Evolutionary conservation across 2,113 vertebrate genomes (phyloP), one percentile per base, ranked within the genome.

Genomic region (Takifugu flavidus): DNA sequence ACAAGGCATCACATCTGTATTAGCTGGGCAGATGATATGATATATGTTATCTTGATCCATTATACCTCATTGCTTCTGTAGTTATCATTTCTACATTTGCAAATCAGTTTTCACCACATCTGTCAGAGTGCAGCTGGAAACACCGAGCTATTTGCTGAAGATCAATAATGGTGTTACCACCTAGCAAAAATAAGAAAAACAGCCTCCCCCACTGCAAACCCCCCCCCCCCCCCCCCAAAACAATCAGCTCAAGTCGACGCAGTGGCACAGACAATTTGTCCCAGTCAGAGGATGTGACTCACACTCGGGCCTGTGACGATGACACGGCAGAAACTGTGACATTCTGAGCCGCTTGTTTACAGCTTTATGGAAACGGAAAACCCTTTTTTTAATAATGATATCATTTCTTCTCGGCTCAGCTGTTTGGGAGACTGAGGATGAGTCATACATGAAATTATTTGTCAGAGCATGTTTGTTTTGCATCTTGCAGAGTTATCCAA

Each of bases 331-430:
- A 66, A 43, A 52, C 54, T 63, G 55, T 52, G 74, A 56, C 53
- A 29, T 5, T 5, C 25, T 82, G 77, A 80, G 28, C 79, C 77
- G 79, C 51, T 53, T 31, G 39, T 56, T 39, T 29, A 10, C 5
- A 42, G 57, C 59, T 49, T 70, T 14, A 20, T 59, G 67, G 59
- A 70, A 68, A 39, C 39, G 26, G 50, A 62, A 77, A 69, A 60
- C n/a, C 43, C 47, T 27, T 29, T 60, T 60, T 54, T 68, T 59
- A 20, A 49, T 67, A 59, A 70, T 31, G 46, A 71, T n/a, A 49
- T 53, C 26, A 72, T 70, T 72, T 66, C 28, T 45, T 59, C 31
- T 13, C 29, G 14, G 13, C 71, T 62, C 29, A 72, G 59, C 49
- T 47, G 56, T 69, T 63, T 14, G 14, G 44, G 44, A 45, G 44